Evolutionary conservation across 2,888 invertebrate species (phyloP).

Genomic region (Pachliopta kotzebuea): DNA sequence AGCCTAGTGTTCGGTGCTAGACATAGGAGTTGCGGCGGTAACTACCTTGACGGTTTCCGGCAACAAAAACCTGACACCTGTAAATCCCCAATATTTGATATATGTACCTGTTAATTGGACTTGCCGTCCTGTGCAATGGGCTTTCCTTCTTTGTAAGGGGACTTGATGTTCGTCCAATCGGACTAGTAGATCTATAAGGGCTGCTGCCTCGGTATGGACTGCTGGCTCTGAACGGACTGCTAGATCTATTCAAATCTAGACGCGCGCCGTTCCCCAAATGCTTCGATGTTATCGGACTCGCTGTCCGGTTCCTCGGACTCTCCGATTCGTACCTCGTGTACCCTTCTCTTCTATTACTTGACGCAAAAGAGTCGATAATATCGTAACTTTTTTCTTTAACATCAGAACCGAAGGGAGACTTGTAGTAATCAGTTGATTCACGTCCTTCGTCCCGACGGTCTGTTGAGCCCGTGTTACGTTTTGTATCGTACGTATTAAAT

Average conservation of each 20-base stretch:
- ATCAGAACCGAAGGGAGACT: slow-evolving; percentile 61
- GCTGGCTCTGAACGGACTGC: slow-evolving; percentile 66
- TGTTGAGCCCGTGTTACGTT: slow-evolving; percentile 61
- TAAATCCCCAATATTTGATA: too few relatives aligned
- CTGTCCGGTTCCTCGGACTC: slow-evolving; percentile 68
- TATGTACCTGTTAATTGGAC: slow-evolving; percentile 75
- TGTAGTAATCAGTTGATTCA: slow-evolving; percentile 71
- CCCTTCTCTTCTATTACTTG: slow-evolving; percentile 63
- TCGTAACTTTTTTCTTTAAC: slow-evolving; percentile 69
- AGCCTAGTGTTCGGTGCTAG: too few relatives aligned
- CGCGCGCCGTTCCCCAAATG: slow-evolving; percentile 76
- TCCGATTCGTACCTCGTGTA: slow-evolving; percentile 67
- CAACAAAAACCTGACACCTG: too few relatives aligned
- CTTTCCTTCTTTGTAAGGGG: slow-evolving; percentile 77
- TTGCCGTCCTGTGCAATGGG: slow-evolving; percentile 76
- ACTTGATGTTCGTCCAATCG: slow-evolving; percentile 72
- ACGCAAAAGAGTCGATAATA: slow-evolving; percentile 70
- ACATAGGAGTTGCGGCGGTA: too few relatives aligned
- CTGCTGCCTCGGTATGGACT: slow-evolving; percentile 64
- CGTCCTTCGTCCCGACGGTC: slow-evolving; percentile 70
- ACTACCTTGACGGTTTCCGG: too few relatives aligned
- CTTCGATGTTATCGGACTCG: slow-evolving; percentile 76
- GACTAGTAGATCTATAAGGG: slow-evolving; percentile 67
- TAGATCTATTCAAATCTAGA: slow-evolving; percentile 67
- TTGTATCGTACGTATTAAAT: slow-evolving; percentile 65